Evolutionary conservation across 2,888 invertebrate genomes (phyloP), one percentile per base, ranked within the genome.

Genomic region (Asteroscopus sphinx): DNA sequence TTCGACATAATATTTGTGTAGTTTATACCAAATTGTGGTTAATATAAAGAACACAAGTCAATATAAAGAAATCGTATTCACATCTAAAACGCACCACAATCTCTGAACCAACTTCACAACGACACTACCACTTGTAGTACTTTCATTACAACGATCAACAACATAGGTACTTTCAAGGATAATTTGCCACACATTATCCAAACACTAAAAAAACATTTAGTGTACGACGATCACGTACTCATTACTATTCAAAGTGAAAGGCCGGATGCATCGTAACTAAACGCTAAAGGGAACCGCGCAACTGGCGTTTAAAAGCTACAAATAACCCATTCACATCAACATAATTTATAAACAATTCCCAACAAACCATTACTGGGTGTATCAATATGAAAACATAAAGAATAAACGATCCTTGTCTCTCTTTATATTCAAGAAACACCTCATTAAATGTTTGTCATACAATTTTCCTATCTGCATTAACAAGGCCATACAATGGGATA

Each of bases 401-500:
- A 78, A 77, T 73, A 75, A 71, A 72, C 56, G 64, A 66, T 68
- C 58, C 66, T 71, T 74, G 77, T 80, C 80, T 79, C 77, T 77
- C 81, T 85, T 85, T 85, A 86, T 80, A 86, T 85, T 80, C 84
- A 82, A 64, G 80, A 77, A 83, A 86, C 86, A 88, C 85, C 88
- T 89, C 86, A 88, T 90, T 87, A 89, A 88, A 83, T 76, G 84
- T 84, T 84, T 85, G 82, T 86, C 82, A 81, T 86, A 86, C 85
- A 83, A 85, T 84, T 85, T 82, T 75, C 77, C 77, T 81, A 81
- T 82, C 80, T 82, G 78, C 76, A 82, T 80, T 80, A 80, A 80
- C 69, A 75, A 68, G 68, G 59, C 65, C 67, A 74, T 81, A 90
- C 88, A 90, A 89, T 89, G 87, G 87, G 72, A 77, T 83, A 86